phyloP scores from a whole-genome alignment of 2,888 invertebrate genomes.

The Apodemia duryi region DNA sequence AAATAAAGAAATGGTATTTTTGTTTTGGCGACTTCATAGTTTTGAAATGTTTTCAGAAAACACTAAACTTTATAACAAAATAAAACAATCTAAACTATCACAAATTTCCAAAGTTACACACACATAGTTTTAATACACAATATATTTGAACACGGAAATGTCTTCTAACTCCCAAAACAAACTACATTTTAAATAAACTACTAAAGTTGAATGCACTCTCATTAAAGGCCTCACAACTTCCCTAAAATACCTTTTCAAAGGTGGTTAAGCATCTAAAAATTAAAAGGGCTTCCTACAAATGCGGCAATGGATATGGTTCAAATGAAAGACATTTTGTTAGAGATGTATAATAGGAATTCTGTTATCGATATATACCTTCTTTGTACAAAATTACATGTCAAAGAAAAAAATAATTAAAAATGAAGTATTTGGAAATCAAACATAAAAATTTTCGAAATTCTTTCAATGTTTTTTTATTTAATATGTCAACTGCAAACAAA shows the following conservation, averaged over 20 bases:
- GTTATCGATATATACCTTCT: background rate
- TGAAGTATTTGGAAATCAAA: too few species aligned
- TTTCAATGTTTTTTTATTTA: too few species aligned
- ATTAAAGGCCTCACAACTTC: conserved; percentile 68
- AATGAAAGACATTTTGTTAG: conserved; percentile 48
- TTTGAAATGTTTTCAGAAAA: too few species aligned
- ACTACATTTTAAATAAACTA: conserved; percentile 49
- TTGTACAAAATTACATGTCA: too few species aligned
- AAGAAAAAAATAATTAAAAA: too few species aligned
- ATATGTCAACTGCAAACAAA: too few species aligned
- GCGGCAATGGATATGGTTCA: conserved; percentile 40
- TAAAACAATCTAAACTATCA: background rate
- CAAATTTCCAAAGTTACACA: background rate
- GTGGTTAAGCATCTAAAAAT: conserved; percentile 26
- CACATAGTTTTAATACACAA: background rate
- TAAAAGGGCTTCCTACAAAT: conserved; percentile 22
- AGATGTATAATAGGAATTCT: background rate
- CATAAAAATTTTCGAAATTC: too few species aligned
- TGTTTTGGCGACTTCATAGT: too few species aligned
- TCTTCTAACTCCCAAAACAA: conserved; percentile 59
- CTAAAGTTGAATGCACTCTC: conserved; percentile 70
- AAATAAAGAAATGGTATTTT: too few species aligned
- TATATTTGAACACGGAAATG: conserved; percentile 56
- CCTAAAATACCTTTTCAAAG: conserved; percentile 45
- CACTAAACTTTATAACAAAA: too few species aligned